These are phyloP conservation scores for Gavia stellata DNA, from an alignment of 2,113 vertebrate species.

Conservation along the genomic window DNA sequence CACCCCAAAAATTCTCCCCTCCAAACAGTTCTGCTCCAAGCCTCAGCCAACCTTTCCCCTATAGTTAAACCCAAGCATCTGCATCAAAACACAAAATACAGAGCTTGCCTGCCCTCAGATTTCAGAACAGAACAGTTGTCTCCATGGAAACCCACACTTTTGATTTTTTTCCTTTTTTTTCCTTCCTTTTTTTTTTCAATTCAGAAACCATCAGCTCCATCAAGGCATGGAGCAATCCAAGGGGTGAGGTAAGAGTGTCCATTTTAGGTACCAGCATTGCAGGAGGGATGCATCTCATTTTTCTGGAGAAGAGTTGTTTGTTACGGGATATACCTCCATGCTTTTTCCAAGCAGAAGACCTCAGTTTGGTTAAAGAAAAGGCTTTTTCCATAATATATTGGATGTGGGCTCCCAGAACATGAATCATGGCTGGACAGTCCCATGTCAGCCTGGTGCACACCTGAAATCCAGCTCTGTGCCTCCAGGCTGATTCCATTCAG, in stretches of 20 bases:
- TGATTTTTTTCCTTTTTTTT: fast-evolving
- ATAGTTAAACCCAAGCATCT: slow-evolving; percentile 3
- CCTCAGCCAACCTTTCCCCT: not conserved
- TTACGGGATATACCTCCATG: fast-evolving
- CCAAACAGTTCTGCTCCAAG: not conserved
- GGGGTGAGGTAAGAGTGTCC: not conserved
- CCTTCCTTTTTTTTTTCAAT: not conserved
- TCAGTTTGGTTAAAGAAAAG: not conserved
- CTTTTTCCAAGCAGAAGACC: not conserved
- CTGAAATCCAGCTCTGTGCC: not conserved
- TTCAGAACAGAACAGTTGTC: slow-evolving; percentile 33
- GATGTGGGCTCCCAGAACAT: not conserved
- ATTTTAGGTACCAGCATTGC: fast-evolving
- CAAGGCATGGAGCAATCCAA: not conserved
- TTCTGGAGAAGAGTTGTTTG: not conserved
- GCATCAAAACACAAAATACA: not conserved
- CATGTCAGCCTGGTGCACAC: not conserved
- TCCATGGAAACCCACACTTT: slow-evolving; percentile 53
- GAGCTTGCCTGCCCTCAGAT: slow-evolving; percentile 5
- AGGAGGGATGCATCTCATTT: not conserved
- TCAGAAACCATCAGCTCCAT: not conserved
- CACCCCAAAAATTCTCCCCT: not conserved
- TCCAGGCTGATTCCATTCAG: not conserved
- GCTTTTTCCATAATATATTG: not conserved
- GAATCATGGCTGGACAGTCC: not conserved